phyloP scores from a whole-genome alignment of 2,888 invertebrate genomes.

The Cheilosia grossa region DNA sequence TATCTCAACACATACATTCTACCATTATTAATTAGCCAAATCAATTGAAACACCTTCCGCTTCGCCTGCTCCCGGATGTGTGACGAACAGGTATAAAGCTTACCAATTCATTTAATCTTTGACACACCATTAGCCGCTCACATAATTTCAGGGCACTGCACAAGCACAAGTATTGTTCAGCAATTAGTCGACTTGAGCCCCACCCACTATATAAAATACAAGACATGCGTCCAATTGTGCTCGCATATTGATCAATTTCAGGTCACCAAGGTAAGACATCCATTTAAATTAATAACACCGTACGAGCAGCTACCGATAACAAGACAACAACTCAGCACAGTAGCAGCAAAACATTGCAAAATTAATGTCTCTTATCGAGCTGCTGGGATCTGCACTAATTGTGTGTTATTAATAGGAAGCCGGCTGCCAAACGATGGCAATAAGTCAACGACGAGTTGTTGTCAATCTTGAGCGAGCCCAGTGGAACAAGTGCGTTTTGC shows the following conservation, averaged over 20 bases:
- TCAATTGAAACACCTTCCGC: slow-evolving; percentile 44
- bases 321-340: slow-evolving; percentile 15
- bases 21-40: neutral
- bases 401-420: slow-evolving; percentile 48
- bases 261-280: slow-evolving; percentile 45
- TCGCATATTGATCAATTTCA: slow-evolving; percentile 45
- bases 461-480: neutral
- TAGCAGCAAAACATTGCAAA: slow-evolving; percentile 35
- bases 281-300: slow-evolving; percentile 58
- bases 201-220: neutral
- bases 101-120: slow-evolving; percentile 65
- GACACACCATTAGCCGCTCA: slow-evolving; percentile 58
- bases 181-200: slow-evolving; percentile 38
- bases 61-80: slow-evolving; percentile 29
- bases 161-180: slow-evolving; percentile 35
- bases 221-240: neutral
- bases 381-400: slow-evolving; percentile 44
- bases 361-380: slow-evolving; percentile 45
- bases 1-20: no score
- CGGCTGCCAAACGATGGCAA: slow-evolving; percentile 28
- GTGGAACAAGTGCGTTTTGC: neutral
- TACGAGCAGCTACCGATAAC: slow-evolving; percentile 23
- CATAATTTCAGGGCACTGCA: slow-evolving; percentile 43
- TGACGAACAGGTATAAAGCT: slow-evolving; percentile 28
- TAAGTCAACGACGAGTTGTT: slow-evolving; percentile 30